phyloP scores from a whole-genome alignment of 1,140 invertebrate genomes.

The Grapholita molesta region DNA sequence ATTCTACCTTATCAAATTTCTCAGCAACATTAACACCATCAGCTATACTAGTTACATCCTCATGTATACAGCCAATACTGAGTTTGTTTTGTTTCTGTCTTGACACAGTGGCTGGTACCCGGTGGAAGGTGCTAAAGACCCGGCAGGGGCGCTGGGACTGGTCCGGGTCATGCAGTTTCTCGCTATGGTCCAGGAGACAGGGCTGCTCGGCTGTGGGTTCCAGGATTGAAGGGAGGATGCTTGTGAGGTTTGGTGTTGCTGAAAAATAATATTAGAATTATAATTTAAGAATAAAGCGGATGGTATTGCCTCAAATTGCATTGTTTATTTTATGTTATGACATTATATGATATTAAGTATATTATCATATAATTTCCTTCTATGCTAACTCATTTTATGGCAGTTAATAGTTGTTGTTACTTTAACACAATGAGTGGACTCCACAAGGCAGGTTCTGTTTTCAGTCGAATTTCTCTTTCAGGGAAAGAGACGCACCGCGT shows the following conservation, averaged over 20 bases:
- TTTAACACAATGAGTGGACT: too few relatives aligned
- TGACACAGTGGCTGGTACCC: conserved; percentile 32
- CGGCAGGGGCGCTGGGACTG: conserved; percentile 45
- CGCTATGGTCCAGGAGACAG: conserved; percentile 54
- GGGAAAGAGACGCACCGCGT: too few relatives aligned
- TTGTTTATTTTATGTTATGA: too few relatives aligned
- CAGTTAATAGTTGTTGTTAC: too few relatives aligned
- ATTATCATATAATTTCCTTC: too few relatives aligned
- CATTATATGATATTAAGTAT: too few relatives aligned
- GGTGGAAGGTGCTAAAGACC: conserved; percentile 52
- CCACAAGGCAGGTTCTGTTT: too few relatives aligned
- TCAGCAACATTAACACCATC: not conserved
- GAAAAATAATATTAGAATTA: conserved; percentile 30
- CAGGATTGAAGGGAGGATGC: conserved; percentile 44
- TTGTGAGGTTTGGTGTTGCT: conserved; percentile 39
- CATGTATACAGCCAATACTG: conserved; percentile 37
- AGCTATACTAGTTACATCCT: conserved; percentile 41
- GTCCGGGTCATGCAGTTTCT: conserved; percentile 44
- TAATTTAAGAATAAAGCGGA: too few relatives aligned
- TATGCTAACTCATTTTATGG: too few relatives aligned
- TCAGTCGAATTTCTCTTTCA: too few relatives aligned
- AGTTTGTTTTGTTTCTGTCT: conserved; percentile 29
- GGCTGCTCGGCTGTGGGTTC: conserved; percentile 34
- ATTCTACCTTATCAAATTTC: not conserved
- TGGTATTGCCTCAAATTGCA: too few relatives aligned